Evolutionary conservation across 2,113 vertebrate species (phyloP), one percentile per base, ranked within the genome.

Genomic region (Amia ocellicauda): DNA sequence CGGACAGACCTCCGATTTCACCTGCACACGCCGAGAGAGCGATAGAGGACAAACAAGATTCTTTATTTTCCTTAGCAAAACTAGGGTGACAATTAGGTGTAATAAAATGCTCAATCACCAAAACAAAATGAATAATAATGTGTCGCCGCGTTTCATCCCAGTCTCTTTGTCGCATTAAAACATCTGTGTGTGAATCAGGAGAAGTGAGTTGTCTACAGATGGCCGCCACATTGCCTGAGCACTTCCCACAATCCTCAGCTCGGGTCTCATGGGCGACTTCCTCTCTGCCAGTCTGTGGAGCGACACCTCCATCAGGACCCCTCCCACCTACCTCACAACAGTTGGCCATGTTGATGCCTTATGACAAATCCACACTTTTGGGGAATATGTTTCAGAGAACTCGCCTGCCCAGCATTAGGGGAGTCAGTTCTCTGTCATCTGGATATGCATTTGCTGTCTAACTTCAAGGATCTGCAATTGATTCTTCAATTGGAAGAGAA

Each of bases 331-430:
- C 73, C 74, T 66, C 70, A 77, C 89, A 89, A 85, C 79, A 80
- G 90, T 96, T 93, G 92, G 93, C 96, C 93, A 93, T 93, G 91
- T 91, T 81, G 92, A 93, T 98, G 94, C 94, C 95, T 94, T 89
- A 71, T 80, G 83, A 78, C 84, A n/a, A 80, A 78, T 72, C 67
- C 81, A 74, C 80, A 73, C 74, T 74, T 62, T 55, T 29, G 64
- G 67, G 67, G 41, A 17, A 20, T 51, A 56, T 36, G 17, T 57
- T 83, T 89, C 79, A 58, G 85, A 84, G 78, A 89, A 87, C 88
- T 90, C 71, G 51, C 80, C 84, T 86, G 67, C 67, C 69, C 57
- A 57, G 54, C 65, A 45, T 69, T 36, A 62, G 67, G 31, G 53
- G 80, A 88, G 87, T 79, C 85, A 89, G 86, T 88, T 89, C 86